phyloP scores from a whole-genome alignment of 2,113 vertebrate species.

The Siniperca chuatsi region DNA sequence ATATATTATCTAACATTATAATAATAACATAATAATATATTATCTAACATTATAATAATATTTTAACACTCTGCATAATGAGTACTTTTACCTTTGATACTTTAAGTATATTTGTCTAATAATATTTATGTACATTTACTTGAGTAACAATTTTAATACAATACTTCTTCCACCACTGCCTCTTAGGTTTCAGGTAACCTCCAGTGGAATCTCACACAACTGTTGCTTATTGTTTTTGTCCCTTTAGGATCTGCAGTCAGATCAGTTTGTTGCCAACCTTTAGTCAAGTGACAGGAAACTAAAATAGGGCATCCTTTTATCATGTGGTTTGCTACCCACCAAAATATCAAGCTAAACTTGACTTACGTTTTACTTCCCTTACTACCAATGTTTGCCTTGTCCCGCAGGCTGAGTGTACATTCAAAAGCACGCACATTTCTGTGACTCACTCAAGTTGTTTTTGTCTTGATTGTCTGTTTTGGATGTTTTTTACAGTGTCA shows the following conservation, averaged over 20 bases:
- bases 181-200: neutral
- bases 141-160: neutral
- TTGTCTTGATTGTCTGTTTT: slow-evolving; percentile 4
- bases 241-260: slow-evolving; percentile 13
- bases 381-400: slow-evolving; percentile 17
- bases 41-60: neutral
- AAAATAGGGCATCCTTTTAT: slow-evolving; percentile 65
- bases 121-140: neutral
- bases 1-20: neutral
- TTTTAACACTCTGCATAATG: neutral
- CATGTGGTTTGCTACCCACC: slow-evolving; percentile 63
- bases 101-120: neutral
- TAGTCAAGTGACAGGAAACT: slow-evolving; percentile 63
- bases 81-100: slow-evolving; percentile 6
- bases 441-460: slow-evolving; percentile 41
- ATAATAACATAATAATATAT: neutral
- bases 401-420: slow-evolving; percentile 7
- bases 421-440: slow-evolving; percentile 27
- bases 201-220: neutral
- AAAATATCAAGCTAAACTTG: slow-evolving; percentile 69
- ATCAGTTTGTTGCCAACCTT: slow-evolving; percentile 41
- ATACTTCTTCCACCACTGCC: neutral
- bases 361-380: slow-evolving; percentile 56
- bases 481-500: neutral
- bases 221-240: slow-evolving; percentile 9